Percentiles rank a stretch among this genome's conserved stretches.
phyloP scores from a whole-genome alignment of 2,888 invertebrate genomes.

The Tachina grossa region DNA sequence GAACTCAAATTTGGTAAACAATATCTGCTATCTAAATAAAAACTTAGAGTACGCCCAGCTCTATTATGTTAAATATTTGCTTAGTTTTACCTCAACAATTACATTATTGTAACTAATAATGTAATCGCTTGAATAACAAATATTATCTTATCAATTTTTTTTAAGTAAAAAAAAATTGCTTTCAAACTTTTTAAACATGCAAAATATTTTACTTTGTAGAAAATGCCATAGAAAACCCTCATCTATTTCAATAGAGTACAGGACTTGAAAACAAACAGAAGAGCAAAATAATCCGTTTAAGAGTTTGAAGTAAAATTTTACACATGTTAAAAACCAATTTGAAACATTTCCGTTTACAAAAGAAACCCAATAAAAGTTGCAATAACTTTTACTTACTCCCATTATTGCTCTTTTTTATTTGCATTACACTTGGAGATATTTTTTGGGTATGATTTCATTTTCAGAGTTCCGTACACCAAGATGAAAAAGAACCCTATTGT shows the following conservation, averaged over 20 bases:
- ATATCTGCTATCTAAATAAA: no score
- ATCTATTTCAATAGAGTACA: not conserved
- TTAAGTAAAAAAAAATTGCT: no score
- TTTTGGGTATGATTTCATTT: no score
- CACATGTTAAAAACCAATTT: constrained; percentile 50
- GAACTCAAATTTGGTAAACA: no score
- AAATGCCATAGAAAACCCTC: not conserved
- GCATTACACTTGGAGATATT: constrained; percentile 8
- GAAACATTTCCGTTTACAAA: constrained; percentile 54
- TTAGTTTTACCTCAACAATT: no score
- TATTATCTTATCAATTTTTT: no score
- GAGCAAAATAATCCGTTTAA: not conserved
- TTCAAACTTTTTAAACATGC: not conserved
- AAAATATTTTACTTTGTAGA: not conserved
- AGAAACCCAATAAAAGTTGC: constrained; percentile 47
- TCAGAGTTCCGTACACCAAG: no score
- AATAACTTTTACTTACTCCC: constrained; percentile 43
- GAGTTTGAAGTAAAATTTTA: constrained; percentile 41
- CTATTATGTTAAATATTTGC: no score
- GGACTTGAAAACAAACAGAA: not conserved
- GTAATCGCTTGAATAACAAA: no score
- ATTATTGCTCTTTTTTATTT: constrained; percentile 10
- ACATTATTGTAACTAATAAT: no score
- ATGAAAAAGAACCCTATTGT: no score
- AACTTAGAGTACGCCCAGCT: no score